phyloP scores from a whole-genome alignment of 2,888 invertebrate genomes.

The Hemicrepidius hirtus region DNA sequence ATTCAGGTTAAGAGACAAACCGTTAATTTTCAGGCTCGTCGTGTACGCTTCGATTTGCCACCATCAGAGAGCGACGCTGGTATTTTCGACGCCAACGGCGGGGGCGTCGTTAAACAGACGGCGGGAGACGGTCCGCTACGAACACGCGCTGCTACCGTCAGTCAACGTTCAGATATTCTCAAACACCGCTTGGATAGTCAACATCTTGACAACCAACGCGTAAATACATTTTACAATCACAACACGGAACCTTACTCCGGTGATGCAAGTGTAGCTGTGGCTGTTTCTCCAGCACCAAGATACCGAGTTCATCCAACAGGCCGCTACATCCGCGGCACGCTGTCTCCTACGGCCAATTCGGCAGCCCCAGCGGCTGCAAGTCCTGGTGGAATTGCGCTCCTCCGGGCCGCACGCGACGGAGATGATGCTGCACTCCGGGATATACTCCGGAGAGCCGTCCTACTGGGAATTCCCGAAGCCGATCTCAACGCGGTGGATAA shows the following conservation, averaged over 20 bases:
- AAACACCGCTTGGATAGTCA: conserved; percentile 54
- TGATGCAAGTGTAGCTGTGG: conserved; percentile 60
- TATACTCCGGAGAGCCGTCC: conserved; percentile 70
- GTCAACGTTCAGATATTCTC: conserved; percentile 59
- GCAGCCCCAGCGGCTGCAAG: conserved; percentile 65
- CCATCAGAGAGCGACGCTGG: conserved; percentile 62
- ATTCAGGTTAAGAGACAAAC: conserved; percentile 26
- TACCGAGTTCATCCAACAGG: conserved; percentile 68
- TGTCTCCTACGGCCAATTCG: conserved; percentile 70
- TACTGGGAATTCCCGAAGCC: conserved; percentile 69
- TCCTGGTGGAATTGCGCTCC: conserved; percentile 69
- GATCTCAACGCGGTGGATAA: conserved; percentile 75
- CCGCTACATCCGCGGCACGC: conserved; percentile 70
- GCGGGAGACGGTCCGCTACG: conserved; percentile 62
- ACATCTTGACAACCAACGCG: conserved; percentile 54
- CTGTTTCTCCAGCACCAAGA: conserved; percentile 66
- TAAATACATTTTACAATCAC: conserved; percentile 2
- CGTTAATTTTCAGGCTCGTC: conserved; percentile 62
- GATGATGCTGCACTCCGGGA: conserved; percentile 72
- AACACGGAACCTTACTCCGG: conserved; percentile 18
- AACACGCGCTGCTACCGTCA: conserved; percentile 63
- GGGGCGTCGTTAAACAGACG: conserved; percentile 57
- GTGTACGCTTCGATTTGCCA: conserved; percentile 67
- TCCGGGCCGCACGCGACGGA: conserved; percentile 75
- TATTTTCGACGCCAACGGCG: conserved; percentile 53